phyloP scores from a whole-genome alignment of 2,888 invertebrate genomes.

The Drosophila cracens region DNA sequence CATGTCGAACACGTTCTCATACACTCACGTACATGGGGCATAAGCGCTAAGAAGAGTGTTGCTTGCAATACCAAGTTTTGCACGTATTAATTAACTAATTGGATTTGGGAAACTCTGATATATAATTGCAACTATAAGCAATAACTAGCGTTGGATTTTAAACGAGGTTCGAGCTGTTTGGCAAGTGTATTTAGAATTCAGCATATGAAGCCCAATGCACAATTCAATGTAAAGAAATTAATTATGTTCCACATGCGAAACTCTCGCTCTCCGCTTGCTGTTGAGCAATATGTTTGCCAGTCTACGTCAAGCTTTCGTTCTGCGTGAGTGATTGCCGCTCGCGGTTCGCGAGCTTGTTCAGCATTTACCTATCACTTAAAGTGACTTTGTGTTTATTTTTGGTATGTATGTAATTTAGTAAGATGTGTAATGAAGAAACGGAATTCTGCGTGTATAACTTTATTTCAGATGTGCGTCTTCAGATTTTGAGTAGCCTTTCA shows the following conservation, averaged over 20 bases:
- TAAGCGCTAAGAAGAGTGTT: neutral
- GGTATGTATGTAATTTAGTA: neutral
- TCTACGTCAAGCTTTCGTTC: slow-evolving; percentile 7
- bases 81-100: neutral
- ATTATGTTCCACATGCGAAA: slow-evolving; percentile 23
- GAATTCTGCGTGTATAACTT: neutral
- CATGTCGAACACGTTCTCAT: slow-evolving; percentile 11
- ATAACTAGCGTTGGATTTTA: neutral
- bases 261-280: neutral
- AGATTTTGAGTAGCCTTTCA: neutral
- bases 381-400: neutral
- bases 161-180: neutral
- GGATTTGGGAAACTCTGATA: neutral
- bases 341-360: neutral
- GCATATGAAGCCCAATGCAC: neutral
- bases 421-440: neutral
- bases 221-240: neutral
- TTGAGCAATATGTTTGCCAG: neutral
- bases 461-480: neutral
- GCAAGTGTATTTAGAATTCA: slow-evolving; percentile 6
- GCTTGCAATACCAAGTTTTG: neutral
- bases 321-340: neutral
- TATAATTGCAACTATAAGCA: neutral
- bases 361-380: neutral
- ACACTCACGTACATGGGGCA: neutral